A percentile compares a stretch with the other conserved stretches of the same genome.
Evolutionary conservation across 2,888 invertebrate species (phyloP).

Genomic region (Macaria notata): DNA sequence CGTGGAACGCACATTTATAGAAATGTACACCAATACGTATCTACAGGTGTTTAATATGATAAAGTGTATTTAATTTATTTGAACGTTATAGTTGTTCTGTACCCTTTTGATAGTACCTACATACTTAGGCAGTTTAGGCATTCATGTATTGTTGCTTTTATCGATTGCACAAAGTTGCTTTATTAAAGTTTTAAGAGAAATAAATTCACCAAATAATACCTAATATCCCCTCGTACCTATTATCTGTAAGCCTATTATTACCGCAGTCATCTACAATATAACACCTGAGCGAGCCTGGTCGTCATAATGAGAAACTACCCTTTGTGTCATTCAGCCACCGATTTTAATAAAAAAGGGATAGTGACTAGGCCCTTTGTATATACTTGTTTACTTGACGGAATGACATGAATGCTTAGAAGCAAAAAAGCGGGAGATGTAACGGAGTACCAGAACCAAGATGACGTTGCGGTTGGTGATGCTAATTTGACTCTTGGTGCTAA

Average conservation of each 20-base stretch:
- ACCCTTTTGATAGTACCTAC: too few relatives aligned
- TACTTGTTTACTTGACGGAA: constrained; percentile 71
- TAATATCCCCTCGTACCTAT: constrained; percentile 42
- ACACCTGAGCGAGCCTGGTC: constrained; percentile 76
- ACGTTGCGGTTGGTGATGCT: constrained; percentile 33
- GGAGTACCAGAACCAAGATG: constrained; percentile 43
- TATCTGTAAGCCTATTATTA: constrained; percentile 64
- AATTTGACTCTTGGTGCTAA: constrained; percentile 35
- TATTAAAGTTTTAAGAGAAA: not conserved
- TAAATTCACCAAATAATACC: constrained; percentile 16
- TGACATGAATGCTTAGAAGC: constrained; percentile 70
- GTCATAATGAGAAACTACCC: constrained; percentile 71
- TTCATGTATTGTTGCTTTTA: too few relatives aligned
- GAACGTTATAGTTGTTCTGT: too few relatives aligned
- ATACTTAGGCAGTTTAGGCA: too few relatives aligned
- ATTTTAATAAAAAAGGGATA: constrained; percentile 77
- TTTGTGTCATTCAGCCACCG: constrained; percentile 72
- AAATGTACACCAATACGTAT: too few relatives aligned
- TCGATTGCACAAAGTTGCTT: too few relatives aligned
- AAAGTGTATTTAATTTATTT: too few relatives aligned
- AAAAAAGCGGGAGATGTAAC: constrained; percentile 65
- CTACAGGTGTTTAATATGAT: too few relatives aligned
- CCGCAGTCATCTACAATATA: constrained; percentile 60
- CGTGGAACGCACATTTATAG: too few relatives aligned
- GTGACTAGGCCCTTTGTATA: constrained; percentile 65